These are phyloP conservation scores for Drosophila punjabiensis DNA, from an alignment of 1,140 invertebrate species.

Conservation along the genomic window DNA sequence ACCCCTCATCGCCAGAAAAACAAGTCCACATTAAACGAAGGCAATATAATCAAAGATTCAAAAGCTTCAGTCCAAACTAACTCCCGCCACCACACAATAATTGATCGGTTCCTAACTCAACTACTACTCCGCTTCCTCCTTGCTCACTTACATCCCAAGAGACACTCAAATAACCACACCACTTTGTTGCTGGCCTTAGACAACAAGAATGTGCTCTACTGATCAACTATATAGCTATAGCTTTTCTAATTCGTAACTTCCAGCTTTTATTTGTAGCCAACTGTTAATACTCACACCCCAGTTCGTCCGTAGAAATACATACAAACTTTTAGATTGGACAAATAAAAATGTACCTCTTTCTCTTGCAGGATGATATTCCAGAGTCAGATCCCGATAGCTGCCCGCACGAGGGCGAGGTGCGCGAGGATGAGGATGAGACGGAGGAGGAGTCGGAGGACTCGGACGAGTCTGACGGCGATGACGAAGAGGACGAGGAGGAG, in stretches of 20 bases:
- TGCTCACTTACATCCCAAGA: conserved; percentile 7
- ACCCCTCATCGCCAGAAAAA: conserved; percentile 3
- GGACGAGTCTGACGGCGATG: conserved; percentile 79
- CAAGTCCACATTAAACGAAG: conserved; percentile 13
- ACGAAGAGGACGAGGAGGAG: conserved; percentile 83
- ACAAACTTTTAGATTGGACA: background rate
- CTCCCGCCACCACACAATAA: conserved; percentile 13
- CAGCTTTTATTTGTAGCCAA: conserved; percentile 32
- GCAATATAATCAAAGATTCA: conserved; percentile 1
- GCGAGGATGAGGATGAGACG: conserved; percentile 72
- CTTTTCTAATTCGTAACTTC: conserved; percentile 55
- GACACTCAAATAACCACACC: conserved; percentile 34
- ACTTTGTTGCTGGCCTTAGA: conserved; percentile 82
- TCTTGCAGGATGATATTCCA: conserved; percentile 78
- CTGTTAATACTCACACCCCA: conserved; percentile 22
- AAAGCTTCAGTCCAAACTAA: conserved; percentile 40
- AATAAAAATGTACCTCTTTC: conserved; percentile 7
- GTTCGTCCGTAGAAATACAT: conserved; percentile 20
- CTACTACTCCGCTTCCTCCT: conserved; percentile 25
- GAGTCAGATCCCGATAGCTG: conserved; percentile 83
- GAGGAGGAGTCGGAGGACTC: conserved; percentile 82
- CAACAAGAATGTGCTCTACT: conserved; percentile 81
- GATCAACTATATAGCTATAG: conserved; percentile 47
- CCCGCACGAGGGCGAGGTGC: conserved; percentile 70
- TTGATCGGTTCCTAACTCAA: conserved; percentile 45